Evolutionary conservation across 2,888 invertebrate species (phyloP).

Genomic region (Celastrina argiolus): DNA sequence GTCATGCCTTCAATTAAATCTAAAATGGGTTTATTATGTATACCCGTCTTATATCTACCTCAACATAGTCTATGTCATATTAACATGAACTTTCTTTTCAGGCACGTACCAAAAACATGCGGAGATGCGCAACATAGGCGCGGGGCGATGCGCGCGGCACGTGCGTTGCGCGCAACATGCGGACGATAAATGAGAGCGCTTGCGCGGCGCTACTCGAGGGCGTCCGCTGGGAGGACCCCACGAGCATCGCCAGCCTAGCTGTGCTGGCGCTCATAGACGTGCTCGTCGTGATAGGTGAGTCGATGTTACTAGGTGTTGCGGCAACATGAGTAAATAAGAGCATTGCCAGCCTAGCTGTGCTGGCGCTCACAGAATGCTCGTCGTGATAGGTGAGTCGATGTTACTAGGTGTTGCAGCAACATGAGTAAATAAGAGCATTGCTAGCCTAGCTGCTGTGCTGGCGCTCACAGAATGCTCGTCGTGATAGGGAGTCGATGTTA

Average conservation of each 20-base stretch:
- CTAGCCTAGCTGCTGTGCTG: constrained; percentile 87
- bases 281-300: constrained; percentile 86
- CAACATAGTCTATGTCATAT: no score
- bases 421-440: constrained; percentile 80
- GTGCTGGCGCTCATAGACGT: constrained; percentile 90
- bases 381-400: constrained; percentile 81
- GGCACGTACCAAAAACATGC: not conserved
- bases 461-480: constrained; percentile 92
- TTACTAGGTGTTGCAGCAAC: not conserved
- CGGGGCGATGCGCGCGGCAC: constrained; percentile 48
- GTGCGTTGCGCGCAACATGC: constrained; percentile 77
- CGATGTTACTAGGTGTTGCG: not conserved
- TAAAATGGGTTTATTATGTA: no score
- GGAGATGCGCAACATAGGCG: constrained; percentile 35
- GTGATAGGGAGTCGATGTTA: constrained; percentile 77
- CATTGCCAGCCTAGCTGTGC: constrained; percentile 85
- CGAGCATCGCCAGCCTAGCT: constrained; percentile 85
- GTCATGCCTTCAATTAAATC: no score
- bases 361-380: constrained; percentile 92
- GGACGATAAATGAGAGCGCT: constrained; percentile 87
- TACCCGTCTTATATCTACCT: no score
- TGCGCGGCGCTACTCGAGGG: constrained; percentile 88
- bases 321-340: constrained; percentile 61
- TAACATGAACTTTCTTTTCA: not conserved
- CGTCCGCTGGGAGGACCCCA: constrained; percentile 89